Base-by-base conservation (phyloP, 2,888 invertebrate genomes). In the Drosophila koepferae region DNA sequence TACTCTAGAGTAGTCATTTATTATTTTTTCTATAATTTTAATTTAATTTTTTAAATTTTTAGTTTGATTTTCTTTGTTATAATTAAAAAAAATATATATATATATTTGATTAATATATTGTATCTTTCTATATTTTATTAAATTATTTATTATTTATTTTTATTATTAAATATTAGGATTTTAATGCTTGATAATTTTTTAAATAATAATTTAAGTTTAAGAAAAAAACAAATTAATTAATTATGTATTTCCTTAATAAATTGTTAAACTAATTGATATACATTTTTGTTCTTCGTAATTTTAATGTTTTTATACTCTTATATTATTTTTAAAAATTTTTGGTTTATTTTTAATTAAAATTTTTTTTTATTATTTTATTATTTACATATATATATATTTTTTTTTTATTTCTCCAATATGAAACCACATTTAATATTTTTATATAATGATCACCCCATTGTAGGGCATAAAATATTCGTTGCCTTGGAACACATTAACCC, bases 381-480 rank as follows among this genome's bases (percentile, higher is more conserved):
- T 28, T 28, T 28, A 28, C 5, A 28, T 28, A 28, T 28, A 0
- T 5, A 5, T 5, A 4, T 28, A 23, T 28, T 5, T 5, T 28
- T 28, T 28, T 28, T 28, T 0, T 5, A 28, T 28, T n/a, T 49
- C 31, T 49, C 1, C 1, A 0, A 8, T 16, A 10, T 28, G 10
- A 12, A 14, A 23, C 7, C 9, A 10, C 7, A 16, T 3, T 38
- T 40, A 0, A 20, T 18, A 31, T 18, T 14, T 56, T 20, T 10
- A 20, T 34, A 46, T 1, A 36, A 34, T 6, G 2, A 4, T 23
- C 31, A 14, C 14, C 1, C 12, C 23, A 1, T 36, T 20, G 18
- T 14, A 66, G 65, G 51, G 55, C 41, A 60, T 70, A 43, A 4
- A 9, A 16, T 2, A 46, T 34, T 65, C 53, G 18, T 14, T 36